Evolutionary conservation across 1,140 invertebrate genomes (phyloP).

Genomic region (Nephila pilipes): DNA sequence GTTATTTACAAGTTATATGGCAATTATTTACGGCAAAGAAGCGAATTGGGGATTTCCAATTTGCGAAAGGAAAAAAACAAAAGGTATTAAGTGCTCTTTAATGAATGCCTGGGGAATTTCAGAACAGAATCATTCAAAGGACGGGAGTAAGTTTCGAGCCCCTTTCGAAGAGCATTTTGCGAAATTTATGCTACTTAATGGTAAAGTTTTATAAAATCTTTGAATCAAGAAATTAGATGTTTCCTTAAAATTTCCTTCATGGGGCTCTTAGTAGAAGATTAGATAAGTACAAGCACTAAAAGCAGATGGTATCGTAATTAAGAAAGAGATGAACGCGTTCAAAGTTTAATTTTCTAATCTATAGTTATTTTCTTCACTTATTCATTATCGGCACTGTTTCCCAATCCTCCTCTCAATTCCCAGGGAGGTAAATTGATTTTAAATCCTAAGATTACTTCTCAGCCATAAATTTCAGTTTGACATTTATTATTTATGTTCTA

Average conservation of each 20-base stretch:
- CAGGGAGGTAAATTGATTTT: neutral
- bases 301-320: slow-evolving; percentile 43
- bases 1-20: slow-evolving; percentile 46
- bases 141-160: neutral
- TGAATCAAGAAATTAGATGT: slow-evolving; percentile 61
- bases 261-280: slow-evolving; percentile 26
- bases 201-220: slow-evolving; percentile 42
- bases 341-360: slow-evolving; percentile 2
- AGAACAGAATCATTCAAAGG: slow-evolving; percentile 31
- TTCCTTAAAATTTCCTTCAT: slow-evolving; percentile 40
- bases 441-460: neutral
- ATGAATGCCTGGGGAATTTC: slow-evolving; percentile 57
- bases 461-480: neutral
- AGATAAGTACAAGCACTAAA: slow-evolving; percentile 4
- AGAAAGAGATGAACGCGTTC: slow-evolving; percentile 25
- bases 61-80: slow-evolving; percentile 47
- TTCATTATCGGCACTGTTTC: neutral
- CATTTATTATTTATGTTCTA: slow-evolving; percentile 8
- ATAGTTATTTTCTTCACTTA: neutral
- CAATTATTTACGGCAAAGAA: slow-evolving; percentile 47
- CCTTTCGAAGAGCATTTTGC: slow-evolving; percentile 40
- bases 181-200: slow-evolving; percentile 41
- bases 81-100: slow-evolving; percentile 61
- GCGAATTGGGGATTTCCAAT: slow-evolving; percentile 64
- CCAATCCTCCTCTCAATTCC: neutral